Evolutionary conservation across 2,797 vertebrate genomes (phyloP).

Genomic region (Tokudaia tokunoshimensis): DNA sequence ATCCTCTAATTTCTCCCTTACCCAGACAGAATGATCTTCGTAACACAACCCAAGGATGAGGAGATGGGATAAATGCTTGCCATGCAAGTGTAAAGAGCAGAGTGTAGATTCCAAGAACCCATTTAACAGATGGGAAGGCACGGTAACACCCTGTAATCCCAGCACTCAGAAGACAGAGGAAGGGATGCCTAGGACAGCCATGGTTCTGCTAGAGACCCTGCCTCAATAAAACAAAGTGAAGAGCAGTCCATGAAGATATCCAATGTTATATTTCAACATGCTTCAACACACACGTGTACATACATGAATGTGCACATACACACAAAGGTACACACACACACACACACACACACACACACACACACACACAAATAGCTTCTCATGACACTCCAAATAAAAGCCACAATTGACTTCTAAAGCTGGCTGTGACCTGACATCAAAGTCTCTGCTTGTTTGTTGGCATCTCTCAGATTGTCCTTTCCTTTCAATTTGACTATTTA

Average conservation of each 20-base stretch:
- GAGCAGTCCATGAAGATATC: background rate
- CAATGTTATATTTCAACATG: background rate
- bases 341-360: background rate
- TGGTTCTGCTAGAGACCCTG: background rate
- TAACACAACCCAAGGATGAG: slow-evolving; percentile 14
- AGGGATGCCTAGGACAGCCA: background rate
- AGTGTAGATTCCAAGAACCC: background rate
- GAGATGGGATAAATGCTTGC: background rate
- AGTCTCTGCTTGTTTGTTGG: background rate
- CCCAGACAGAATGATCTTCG: background rate
- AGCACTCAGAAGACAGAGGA: background rate
- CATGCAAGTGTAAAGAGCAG: background rate
- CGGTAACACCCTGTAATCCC: background rate
- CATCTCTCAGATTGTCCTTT: background rate
- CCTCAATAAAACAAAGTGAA: background rate
- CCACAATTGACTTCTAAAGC: background rate
- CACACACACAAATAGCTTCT: background rate
- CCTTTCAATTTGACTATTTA: background rate
- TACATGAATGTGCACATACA: background rate
- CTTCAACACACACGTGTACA: background rate
- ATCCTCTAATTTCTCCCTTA: too few relatives aligned
- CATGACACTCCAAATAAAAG: slow-evolving; percentile 39
- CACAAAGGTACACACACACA: background rate
- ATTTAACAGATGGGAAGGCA: background rate
- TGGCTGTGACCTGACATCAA: background rate